Evolutionary conservation across 2,797 vertebrate genomes (phyloP).

Genomic region (Chaunax sp.): DNA sequence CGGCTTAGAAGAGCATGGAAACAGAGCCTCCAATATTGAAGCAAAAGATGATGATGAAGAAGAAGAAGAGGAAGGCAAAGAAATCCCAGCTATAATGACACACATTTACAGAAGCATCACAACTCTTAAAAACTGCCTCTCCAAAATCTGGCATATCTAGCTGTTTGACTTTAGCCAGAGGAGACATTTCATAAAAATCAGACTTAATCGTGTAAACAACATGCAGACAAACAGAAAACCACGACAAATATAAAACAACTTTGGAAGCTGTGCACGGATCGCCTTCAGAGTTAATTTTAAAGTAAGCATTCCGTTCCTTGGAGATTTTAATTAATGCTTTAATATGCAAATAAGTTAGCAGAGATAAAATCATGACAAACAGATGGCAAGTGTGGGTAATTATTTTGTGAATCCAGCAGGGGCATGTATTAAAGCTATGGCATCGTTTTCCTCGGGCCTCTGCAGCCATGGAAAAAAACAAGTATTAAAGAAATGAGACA

Average conservation of each 20-base stretch:
- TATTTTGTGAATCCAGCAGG: conserved; percentile 85
- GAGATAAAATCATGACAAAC: conserved; percentile 94
- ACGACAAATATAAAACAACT: conserved; percentile 76
- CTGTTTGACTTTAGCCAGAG: conserved; percentile 74
- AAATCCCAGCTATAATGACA: conserved; percentile 74
- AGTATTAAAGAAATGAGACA: conserved; percentile 44
- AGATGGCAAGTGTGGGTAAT: conserved; percentile 98
- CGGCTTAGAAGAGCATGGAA: conserved; percentile 63
- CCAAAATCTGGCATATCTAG: conserved; percentile 70
- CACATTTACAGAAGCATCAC: conserved; percentile 68
- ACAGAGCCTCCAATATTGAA: conserved; percentile 61
- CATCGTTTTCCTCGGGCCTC: conserved; percentile 80
- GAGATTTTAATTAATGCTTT: conserved; percentile 99
- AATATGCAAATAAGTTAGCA: conserved; percentile 98
- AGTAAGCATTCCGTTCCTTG: conserved; percentile 83
- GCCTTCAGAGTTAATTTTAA: conserved; percentile 84
- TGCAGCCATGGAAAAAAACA: conserved; percentile 36
- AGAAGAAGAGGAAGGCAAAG: conserved; percentile 36
- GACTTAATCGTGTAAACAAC: conserved; percentile 77
- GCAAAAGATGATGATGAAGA: conserved; percentile 45
- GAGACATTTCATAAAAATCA: conserved; percentile 75
- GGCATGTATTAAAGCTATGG: conserved; percentile 82
- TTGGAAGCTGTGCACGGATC: conserved; percentile 70
- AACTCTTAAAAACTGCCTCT: conserved; percentile 62
- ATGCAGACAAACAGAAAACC: conserved; percentile 69